These are phyloP conservation scores for Stenolophus ochropezus DNA, from an alignment of 2,888 invertebrate genomes.

Conservation along the genomic window DNA sequence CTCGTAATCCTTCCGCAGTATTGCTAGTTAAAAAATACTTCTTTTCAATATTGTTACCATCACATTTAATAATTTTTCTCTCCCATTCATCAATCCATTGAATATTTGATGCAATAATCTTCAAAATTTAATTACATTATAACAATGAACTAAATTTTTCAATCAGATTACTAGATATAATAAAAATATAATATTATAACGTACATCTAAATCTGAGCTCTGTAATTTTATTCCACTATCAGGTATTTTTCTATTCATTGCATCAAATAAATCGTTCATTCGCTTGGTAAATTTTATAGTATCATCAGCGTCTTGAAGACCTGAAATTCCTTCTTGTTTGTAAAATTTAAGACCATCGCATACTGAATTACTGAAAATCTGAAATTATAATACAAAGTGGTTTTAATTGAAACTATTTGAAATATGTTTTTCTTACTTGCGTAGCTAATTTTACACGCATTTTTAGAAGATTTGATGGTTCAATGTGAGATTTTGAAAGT, in stretches of 20 bases:
- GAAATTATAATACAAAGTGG: slow-evolving; percentile 16
- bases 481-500: slow-evolving; percentile 52
- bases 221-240: no score
- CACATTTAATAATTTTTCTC: no score
- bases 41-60: no score
- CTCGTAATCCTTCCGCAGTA: no score
- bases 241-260: slow-evolving; percentile 48
- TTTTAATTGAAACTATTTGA: background rate
- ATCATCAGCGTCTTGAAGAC: slow-evolving; percentile 20
- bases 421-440: slow-evolving; percentile 46
- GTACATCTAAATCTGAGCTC: no score
- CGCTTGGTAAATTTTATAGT: slow-evolving; percentile 43
- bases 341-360: slow-evolving; percentile 43
- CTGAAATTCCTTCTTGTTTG: background rate
- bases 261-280: slow-evolving; percentile 46
- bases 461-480: slow-evolving; percentile 58
- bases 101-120: no score
- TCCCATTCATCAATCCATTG: no score
- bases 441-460: slow-evolving; percentile 60
- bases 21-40: no score
- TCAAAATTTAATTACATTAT: no score
- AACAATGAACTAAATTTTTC: no score
- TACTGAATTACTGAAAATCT: slow-evolving; percentile 59
- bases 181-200: no score
- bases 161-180: no score